These are phyloP conservation scores for Epinotia ramella DNA, from an alignment of 2,888 invertebrate species.

Conservation along the genomic window DNA sequence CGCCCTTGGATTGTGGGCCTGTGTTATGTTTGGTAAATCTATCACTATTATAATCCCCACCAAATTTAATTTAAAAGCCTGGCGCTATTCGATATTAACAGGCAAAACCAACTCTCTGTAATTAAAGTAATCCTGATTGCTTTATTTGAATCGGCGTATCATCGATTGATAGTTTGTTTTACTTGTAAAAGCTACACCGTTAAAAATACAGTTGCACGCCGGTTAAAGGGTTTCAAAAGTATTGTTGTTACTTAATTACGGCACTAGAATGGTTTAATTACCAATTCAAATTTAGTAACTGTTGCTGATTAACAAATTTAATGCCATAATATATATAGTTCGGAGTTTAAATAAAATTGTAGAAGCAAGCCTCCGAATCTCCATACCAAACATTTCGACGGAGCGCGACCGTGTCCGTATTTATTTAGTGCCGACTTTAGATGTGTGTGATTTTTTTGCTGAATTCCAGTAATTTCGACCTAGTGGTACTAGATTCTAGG, in stretches of 20 bases:
- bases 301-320: slow-evolving; percentile 26
- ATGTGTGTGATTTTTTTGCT: slow-evolving; percentile 17
- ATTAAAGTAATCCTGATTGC: slow-evolving; percentile 35
- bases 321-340: slow-evolving; percentile 9
- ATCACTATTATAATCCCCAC: slow-evolving; percentile 68
- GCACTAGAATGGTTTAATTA: slow-evolving; percentile 10
- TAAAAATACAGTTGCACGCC: slow-evolving; percentile 30
- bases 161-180: slow-evolving; percentile 26
- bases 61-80: slow-evolving; percentile 71
- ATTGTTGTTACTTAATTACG: slow-evolving; percentile 29
- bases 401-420: neutral
- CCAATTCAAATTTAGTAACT: slow-evolving; percentile 29
- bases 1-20: slow-evolving; percentile 81
- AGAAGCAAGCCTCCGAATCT: slow-evolving; percentile 24
- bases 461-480: neutral
- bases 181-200: slow-evolving; percentile 18
- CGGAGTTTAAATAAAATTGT: slow-evolving; percentile 11
- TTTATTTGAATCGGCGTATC: slow-evolving; percentile 30
- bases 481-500: slow-evolving; percentile 2
- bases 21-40: slow-evolving; percentile 80
- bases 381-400: slow-evolving; percentile 22
- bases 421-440: neutral
- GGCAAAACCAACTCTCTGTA: slow-evolving; percentile 62
- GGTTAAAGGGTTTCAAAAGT: slow-evolving; percentile 14
- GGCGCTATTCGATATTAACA: slow-evolving; percentile 72